Conservation (phyloP, 1,140 invertebrate species). For the Drosophila saltans region DNA sequence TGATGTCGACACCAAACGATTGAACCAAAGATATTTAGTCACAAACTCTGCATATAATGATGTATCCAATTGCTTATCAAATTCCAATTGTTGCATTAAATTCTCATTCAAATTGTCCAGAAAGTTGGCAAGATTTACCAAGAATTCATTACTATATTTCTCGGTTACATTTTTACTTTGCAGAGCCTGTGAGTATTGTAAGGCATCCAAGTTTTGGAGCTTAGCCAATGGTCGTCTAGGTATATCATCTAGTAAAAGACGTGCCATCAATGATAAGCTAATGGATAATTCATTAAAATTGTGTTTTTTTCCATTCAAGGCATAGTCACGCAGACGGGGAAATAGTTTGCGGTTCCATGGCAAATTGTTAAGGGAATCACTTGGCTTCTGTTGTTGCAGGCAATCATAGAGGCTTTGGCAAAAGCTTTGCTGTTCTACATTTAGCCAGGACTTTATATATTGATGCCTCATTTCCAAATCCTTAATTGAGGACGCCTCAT, state of each 20-base stretch:
- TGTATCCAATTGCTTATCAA: slow-evolving; percentile 34
- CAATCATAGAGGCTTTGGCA: slow-evolving; percentile 29
- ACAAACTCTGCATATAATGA: slow-evolving; percentile 45
- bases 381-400: slow-evolving; percentile 19
- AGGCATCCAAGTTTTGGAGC: slow-evolving; percentile 45
- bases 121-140: slow-evolving; percentile 50
- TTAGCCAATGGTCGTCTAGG: slow-evolving; percentile 17
- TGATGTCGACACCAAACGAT: slow-evolving; percentile 58
- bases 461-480: slow-evolving; percentile 63
- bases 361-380: slow-evolving; percentile 26
- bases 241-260: slow-evolving; percentile 50
- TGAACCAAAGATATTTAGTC: slow-evolving; percentile 67
- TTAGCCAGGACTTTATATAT: slow-evolving; percentile 53
- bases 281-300: slow-evolving; percentile 38
- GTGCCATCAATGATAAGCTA: slow-evolving; percentile 55
- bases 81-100: slow-evolving; percentile 33
- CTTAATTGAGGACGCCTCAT: slow-evolving; percentile 57
- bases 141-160: slow-evolving; percentile 65
- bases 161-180: slow-evolving; percentile 38
- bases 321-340: slow-evolving; percentile 71
- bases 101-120: slow-evolving; percentile 35
- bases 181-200: slow-evolving; percentile 77
- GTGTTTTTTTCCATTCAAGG: background rate
- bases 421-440: slow-evolving; percentile 28
- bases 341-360: slow-evolving; percentile 77